phyloP scores from a whole-genome alignment of 35 echinoderm and acorn worm species.

The Eucidaris tribuloides region DNA sequence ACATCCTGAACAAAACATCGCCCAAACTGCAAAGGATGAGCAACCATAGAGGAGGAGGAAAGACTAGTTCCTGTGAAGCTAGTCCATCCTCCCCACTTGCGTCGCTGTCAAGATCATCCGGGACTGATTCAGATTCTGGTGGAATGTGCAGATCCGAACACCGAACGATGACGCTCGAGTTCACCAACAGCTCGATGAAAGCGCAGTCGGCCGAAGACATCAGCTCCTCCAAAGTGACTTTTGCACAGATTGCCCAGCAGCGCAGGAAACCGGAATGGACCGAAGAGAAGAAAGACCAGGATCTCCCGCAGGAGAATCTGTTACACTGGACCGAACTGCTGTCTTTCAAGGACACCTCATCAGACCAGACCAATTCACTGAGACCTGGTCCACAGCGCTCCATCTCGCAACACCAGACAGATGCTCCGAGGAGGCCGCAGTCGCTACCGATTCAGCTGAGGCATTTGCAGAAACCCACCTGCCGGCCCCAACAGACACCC shows the following conservation, averaged over 20 bases:
- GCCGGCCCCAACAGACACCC: constrained; percentile 52
- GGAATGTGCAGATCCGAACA: background rate
- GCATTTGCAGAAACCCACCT: constrained; percentile 67
- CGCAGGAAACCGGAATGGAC: constrained; percentile 44
- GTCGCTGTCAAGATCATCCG: no score
- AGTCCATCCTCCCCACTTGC: background rate
- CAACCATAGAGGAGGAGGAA: constrained; percentile 15
- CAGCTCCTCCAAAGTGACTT: constrained; percentile 27
- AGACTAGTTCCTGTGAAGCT: background rate
- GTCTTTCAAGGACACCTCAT: constrained; percentile 27
- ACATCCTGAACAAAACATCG: constrained; percentile 48
- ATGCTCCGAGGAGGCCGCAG: constrained; percentile 65
- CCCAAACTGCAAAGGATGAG: constrained; percentile 58
- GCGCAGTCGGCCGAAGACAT: constrained; percentile 10
- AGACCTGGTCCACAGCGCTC: background rate
- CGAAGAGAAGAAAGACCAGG: constrained; percentile 23
- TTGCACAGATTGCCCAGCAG: constrained; percentile 59
- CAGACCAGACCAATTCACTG: background rate
- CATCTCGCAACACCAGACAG: background rate
- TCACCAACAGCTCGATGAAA: background rate
- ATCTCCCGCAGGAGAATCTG: background rate
- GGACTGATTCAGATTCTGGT: no score
- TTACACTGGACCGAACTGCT: constrained; percentile 71
- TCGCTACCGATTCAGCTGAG: constrained; percentile 83
- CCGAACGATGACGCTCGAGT: background rate